Evolutionary conservation across 2,113 vertebrate species (phyloP), one percentile per base, ranked within the genome.

Genomic region (Ceyx margarethae): DNA sequence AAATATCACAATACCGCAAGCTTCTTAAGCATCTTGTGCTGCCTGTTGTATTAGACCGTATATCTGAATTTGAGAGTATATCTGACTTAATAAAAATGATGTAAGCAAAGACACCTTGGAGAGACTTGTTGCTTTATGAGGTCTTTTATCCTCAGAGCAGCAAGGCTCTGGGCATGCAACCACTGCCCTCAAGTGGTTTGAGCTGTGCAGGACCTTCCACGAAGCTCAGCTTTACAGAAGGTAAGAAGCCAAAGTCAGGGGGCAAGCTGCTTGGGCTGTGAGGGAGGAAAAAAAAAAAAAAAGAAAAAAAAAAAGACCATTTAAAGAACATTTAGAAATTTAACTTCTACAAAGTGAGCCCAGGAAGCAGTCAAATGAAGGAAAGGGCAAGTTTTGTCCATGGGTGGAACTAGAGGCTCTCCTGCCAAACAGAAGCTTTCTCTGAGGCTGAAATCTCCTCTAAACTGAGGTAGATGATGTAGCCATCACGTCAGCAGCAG

Each of bases 171-270:
- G 50, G 4, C 67, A 9, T 46, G 88, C 80, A 60, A 19, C 5
- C 88, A 53, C 43, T 86, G 95, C 88, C 95, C 92, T 83, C 92
- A 45, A 68, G 94, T 68, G 92, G 91, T 71, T 2, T 2, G 29
- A 31, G 48, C 56, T 25, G 25, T 5, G 60, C 77, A 31, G 82
- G n/a, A 16, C 26, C n/a, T 35, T 13, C 6, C 16, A 3, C 7
- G 10, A 15, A 35, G 29, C 50, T 31, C 18, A 3, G 29, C 33
- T 56, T 56, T 13, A 5, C 3, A 1, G 16, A 3, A 25, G 2
- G n/a, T 15, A 11, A 35, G n/a, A n/a, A 12, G 57, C 17, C 18
- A 20, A 43, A 43, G 6, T 15, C 8, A 5, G 3, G 23, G 37
- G 18, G 10, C 4, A 4, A 61, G 57, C 8, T 18, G 14, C 6